Evolutionary conservation across 1,140 invertebrate genomes (phyloP), one percentile per base, ranked within the genome.

Genomic region (Caerostris darwini): DNA sequence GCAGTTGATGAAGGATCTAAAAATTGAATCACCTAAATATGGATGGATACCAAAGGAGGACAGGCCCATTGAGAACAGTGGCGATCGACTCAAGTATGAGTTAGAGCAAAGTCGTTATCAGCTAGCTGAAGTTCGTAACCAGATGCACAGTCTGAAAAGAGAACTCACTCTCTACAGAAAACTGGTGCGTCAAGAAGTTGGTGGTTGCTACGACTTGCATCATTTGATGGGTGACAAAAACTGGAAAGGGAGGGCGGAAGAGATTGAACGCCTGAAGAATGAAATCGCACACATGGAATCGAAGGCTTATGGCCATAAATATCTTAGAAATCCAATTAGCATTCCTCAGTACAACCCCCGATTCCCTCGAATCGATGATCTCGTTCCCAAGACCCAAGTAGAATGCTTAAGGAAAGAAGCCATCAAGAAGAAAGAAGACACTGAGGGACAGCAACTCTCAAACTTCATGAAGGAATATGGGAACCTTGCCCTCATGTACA

Each of bases 281-380:
- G 82, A 92, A 86, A 92, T 92, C 17, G 91, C 82, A 7, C 53
- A 8, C 3, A 58, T 92, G 91, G 91, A 92, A 50, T 86, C 82
- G 4, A 92, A 92, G n/a, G 91, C 91, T 0, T 92, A 86, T 14
- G 64, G 61, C 57, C 83, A 92, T 10, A 92, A 92, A 34, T 92
- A 92, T n/a, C 0, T 85, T n/a, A 64, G 56, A 58, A 86, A 92
- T 54, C 91, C 91, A 0, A 82, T 92, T 17, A 85, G 50, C 10
- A 67, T 86, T 69, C 91, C 91, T 56, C 19, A 85, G 7, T 92
- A 92, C 58, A 85, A 69, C 7, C 82, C 91, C 12, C 61, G 64
- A 0, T 92, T 92, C 58, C 91, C 91, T 7, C 59, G 61, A 7
- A 17, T 86, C 3, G 82, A 92, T 7, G 91, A 92, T 53, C 56